A percentile compares a stretch with the other conserved stretches of the same genome.
Conservation (phyloP, 2,888 invertebrate genomes). For the Rhaphigaster nebulosa region DNA sequence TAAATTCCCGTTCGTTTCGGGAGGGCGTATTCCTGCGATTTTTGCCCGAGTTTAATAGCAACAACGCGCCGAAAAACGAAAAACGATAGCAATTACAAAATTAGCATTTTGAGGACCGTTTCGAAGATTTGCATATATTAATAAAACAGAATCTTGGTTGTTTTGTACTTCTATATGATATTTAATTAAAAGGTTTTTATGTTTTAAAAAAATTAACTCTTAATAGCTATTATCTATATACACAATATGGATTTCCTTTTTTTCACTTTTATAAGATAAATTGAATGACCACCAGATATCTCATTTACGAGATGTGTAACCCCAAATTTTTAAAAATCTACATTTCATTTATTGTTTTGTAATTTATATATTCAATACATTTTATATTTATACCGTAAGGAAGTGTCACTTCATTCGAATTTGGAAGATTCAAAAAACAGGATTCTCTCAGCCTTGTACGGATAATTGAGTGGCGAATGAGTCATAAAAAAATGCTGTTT, state of each 20-base stretch:
- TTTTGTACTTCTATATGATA: background rate
- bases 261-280: background rate
- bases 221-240: background rate
- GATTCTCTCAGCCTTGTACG: too few species aligned
- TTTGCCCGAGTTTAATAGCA: background rate
- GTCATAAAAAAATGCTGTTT: too few species aligned
- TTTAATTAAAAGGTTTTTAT: slow-evolving; percentile 7
- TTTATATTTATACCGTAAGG: too few species aligned
- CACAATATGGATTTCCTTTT: background rate
- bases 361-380: too few species aligned
- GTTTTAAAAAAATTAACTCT: background rate
- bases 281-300: background rate
- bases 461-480: too few species aligned
- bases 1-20: background rate
- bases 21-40: background rate
- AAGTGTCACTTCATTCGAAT: too few species aligned
- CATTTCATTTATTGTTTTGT: too few species aligned
- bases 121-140: slow-evolving; percentile 8
- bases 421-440: too few species aligned
- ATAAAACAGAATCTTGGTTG: background rate
- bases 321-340: too few species aligned
- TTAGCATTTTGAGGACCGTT: slow-evolving; percentile 37
- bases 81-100: slow-evolving; percentile 5
- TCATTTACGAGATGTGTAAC: background rate
- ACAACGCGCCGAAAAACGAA: background rate